Percentiles rank a stretch among this genome's conserved stretches.
These are phyloP conservation scores for Zhengitettix transpicula DNA, from an alignment of 2,888 invertebrate species.

Conservation along the genomic window DNA sequence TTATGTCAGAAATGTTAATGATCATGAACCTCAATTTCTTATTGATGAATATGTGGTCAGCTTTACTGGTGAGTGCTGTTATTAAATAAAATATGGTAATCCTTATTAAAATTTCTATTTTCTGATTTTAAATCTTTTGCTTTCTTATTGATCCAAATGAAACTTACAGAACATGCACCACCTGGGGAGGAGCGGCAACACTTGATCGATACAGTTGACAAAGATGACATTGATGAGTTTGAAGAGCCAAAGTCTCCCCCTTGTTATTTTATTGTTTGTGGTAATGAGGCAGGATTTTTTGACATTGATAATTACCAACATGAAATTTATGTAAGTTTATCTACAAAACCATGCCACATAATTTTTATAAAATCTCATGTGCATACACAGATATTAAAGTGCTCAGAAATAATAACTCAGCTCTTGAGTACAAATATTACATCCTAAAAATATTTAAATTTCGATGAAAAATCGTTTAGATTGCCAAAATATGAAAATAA, in stretches of 20 bases:
- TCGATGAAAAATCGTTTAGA: too few species aligned
- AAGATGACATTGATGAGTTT: constrained; percentile 69
- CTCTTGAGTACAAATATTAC: too few species aligned
- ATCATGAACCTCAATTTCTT: constrained; percentile 73
- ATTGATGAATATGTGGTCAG: constrained; percentile 52
- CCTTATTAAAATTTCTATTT: background rate
- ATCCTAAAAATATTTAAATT: too few species aligned
- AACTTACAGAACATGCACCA: constrained; percentile 33
- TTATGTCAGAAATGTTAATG: constrained; percentile 76
- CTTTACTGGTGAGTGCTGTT: constrained; percentile 39
- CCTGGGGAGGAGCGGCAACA: constrained; percentile 48
- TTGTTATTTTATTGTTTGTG: constrained; percentile 85
- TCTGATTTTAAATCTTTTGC: background rate
- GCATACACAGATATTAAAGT: too few species aligned
- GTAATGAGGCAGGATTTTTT: constrained; percentile 59
- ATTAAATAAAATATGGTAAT: background rate
- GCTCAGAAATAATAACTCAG: too few species aligned
- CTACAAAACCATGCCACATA: background rate
- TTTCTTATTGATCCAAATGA: background rate
- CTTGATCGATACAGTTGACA: constrained; percentile 67
- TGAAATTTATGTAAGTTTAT: constrained; percentile 37
- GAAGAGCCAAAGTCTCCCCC: constrained; percentile 67
- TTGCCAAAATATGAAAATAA: too few species aligned
- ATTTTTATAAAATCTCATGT: too few species aligned
- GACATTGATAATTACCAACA: constrained; percentile 55